phyloP scores from a whole-genome alignment of 2,113 vertebrate species.

The Chloebia gouldiae region DNA sequence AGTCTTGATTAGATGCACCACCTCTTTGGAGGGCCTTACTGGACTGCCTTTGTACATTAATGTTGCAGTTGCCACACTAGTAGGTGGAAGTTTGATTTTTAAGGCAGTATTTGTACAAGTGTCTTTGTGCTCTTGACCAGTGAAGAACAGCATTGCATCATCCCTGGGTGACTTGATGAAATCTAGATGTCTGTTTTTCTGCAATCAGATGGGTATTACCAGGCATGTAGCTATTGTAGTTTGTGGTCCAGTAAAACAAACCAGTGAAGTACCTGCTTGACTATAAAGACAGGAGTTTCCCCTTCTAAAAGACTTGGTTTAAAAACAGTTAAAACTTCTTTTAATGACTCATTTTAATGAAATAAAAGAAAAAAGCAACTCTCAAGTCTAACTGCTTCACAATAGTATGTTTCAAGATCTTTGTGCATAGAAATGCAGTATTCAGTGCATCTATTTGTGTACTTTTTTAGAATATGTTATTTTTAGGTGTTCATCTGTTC shows the following conservation, averaged over 20 bases:
- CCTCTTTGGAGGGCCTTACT: background rate
- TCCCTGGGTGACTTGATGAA: background rate
- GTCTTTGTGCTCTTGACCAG: background rate
- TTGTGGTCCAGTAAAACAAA: background rate
- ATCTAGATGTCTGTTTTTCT: background rate
- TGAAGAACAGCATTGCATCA: background rate
- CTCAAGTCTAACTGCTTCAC: background rate
- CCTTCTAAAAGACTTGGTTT: background rate
- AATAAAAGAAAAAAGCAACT: background rate
- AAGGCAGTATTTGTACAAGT: background rate
- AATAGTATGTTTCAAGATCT: background rate
- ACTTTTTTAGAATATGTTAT: background rate
- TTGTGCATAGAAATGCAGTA: background rate
- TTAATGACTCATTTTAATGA: background rate
- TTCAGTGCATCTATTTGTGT: background rate
- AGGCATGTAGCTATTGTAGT: background rate
- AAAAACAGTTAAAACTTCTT: background rate
- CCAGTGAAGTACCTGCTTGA: background rate
- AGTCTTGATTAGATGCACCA: background rate
- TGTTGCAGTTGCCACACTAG: background rate
- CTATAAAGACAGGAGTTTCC: background rate
- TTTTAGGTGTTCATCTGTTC: background rate
- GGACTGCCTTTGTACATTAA: background rate
- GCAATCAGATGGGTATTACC: background rate
- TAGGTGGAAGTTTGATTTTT: background rate